A percentile compares a stretch with the other conserved stretches of the same genome.
Conservation (phyloP, 2,888 invertebrate genomes). For the Drosophila subsilvestris region DNA sequence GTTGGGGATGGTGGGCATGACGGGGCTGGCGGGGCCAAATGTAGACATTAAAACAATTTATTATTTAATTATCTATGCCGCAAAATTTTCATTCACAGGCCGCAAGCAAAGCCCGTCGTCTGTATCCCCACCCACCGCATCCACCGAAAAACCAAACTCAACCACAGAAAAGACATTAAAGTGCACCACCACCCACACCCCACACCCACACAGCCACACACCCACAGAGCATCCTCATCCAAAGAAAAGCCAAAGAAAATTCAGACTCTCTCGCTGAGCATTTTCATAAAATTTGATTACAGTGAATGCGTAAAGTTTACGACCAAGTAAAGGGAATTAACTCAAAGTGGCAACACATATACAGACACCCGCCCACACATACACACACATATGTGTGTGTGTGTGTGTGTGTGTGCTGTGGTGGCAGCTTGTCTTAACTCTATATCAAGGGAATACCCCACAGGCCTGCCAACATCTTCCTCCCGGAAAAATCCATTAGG, state of each 20-base stretch:
- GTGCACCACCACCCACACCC: slow-evolving; percentile 24
- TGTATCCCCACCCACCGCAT: slow-evolving; percentile 4
- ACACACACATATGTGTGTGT: too few species aligned
- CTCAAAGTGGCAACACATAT: slow-evolving; percentile 54
- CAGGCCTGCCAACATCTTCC: not conserved
- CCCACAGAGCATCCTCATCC: slow-evolving; percentile 14
- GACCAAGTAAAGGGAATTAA: slow-evolving; percentile 69
- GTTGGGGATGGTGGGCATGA: not conserved
- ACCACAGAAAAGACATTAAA: slow-evolving; percentile 56
- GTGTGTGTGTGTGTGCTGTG: slow-evolving; percentile 6
- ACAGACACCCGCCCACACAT: slow-evolving; percentile 12
- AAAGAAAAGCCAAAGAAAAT: slow-evolving; percentile 29
- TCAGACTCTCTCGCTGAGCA: slow-evolving; percentile 43
- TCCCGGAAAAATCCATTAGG: slow-evolving; percentile 27
- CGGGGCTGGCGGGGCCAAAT: slow-evolving; percentile 42
- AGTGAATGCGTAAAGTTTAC: slow-evolving; percentile 73
- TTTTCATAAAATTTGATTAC: slow-evolving; percentile 73
- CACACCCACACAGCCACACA: not conserved
- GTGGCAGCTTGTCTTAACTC: slow-evolving; percentile 41
- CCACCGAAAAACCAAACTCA: slow-evolving; percentile 14
- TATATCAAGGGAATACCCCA: slow-evolving; percentile 26
- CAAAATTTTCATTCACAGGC: slow-evolving; percentile 65
- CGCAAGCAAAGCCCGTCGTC: slow-evolving; percentile 33
- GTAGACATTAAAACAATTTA: slow-evolving; percentile 72
- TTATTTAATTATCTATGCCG: slow-evolving; percentile 72